phyloP scores from a whole-genome alignment of 2,797 vertebrate genomes.

The Acipenser oxyrinchus region DNA sequence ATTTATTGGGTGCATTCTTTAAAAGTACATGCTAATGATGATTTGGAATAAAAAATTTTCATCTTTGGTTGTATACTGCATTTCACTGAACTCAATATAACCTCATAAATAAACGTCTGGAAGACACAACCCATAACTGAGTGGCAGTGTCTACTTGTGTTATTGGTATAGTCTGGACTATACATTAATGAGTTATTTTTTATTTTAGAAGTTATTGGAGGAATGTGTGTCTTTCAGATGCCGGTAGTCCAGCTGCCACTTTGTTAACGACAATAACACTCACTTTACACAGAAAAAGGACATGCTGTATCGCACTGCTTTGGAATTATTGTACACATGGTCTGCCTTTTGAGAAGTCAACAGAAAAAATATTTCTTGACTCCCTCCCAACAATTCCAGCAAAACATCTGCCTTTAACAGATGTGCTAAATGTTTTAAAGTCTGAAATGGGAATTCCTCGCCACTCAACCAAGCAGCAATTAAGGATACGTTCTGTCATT shows the following conservation, averaged over 20 bases:
- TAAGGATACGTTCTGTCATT: background rate
- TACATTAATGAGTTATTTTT: too few species aligned
- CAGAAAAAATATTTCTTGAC: background rate
- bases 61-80: too few species aligned
- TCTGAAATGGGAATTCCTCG: background rate
- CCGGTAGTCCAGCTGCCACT: background rate
- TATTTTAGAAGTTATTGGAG: too few species aligned
- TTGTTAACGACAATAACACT: background rate
- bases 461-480: background rate
- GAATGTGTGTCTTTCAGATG: too few species aligned
- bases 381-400: background rate
- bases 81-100: too few species aligned
- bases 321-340: background rate
- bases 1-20: too few species aligned
- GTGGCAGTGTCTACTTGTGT: too few species aligned
- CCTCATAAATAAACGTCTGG: too few species aligned
- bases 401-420: background rate
- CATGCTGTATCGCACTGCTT: background rate
- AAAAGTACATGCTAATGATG: too few species aligned
- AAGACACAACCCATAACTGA: too few species aligned
- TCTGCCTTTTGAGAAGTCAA: background rate
- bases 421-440: background rate
- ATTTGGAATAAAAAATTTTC: too few species aligned
- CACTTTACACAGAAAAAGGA: background rate
- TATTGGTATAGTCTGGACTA: too few species aligned